These are phyloP conservation scores for Agrochola macilenta DNA, from an alignment of 2,888 invertebrate species.

Conservation along the genomic window DNA sequence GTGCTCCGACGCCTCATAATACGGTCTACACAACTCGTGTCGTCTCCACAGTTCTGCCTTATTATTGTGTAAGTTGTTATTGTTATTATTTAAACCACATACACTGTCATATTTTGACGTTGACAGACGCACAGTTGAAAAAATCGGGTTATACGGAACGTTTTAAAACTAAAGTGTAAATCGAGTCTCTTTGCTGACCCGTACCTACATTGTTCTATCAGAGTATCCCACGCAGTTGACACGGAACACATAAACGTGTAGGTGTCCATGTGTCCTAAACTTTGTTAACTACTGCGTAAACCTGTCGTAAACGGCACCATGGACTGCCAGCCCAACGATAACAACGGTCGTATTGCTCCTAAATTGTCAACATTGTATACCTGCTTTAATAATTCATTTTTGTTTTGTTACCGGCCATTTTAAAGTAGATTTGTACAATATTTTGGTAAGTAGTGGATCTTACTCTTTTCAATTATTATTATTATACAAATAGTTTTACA, in stretches of 20 bases:
- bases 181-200: background rate
- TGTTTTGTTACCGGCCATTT: background rate
- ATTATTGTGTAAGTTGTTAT: too few species aligned
- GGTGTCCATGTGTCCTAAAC: slow-evolving; percentile 17
- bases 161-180: background rate
- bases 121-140: too few species aligned
- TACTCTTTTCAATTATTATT: too few species aligned
- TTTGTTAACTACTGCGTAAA: slow-evolving; percentile 42
- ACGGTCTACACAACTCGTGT: too few species aligned
- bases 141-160: too few species aligned
- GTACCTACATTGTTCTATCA: background rate
- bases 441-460: too few species aligned
- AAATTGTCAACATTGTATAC: slow-evolving; percentile 30
- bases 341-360: slow-evolving; percentile 6
- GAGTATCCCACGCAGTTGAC: slow-evolving; percentile 18
- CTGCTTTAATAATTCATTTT: background rate
- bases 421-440: background rate
- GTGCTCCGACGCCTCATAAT: too few species aligned
- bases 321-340: background rate
- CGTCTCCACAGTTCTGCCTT: too few species aligned
- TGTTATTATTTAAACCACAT: too few species aligned
- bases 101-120: too few species aligned
- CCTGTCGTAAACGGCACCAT: slow-evolving; percentile 21
- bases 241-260: slow-evolving; percentile 7
- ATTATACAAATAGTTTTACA: too few species aligned